Base-by-base conservation (phyloP, 2,888 invertebrate species). In the Pandemis corylana region DNA sequence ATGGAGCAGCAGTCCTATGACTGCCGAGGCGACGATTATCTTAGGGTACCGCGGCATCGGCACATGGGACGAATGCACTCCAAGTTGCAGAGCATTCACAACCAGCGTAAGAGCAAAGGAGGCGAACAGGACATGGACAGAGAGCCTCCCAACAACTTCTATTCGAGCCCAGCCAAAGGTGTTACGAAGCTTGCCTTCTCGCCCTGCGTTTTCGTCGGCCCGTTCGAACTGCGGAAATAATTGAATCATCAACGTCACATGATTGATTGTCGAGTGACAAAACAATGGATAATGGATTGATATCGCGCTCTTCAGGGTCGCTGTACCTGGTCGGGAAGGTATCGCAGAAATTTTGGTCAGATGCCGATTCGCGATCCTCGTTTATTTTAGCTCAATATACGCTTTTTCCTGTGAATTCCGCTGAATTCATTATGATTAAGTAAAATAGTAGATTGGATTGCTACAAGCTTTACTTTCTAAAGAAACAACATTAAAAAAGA, bases 91-190 rank as follows among this genome's bases (percentile, higher is more conserved):
- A 0, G 97, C 97, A 90, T 98, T 98, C 6, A 98, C 96, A 6
- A 97, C 89, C 64, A 98, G 91, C 0, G 98, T 97, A 85, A 98
- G 97, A 63, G 97, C 97, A 76, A 98, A 95, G 0, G 98, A 98
- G 0, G 97, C 96, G 77, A 98, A 95, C 80, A 98, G 97, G 59
- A 97, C 97, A 87, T 97, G 97, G 68, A 97, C 97, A 4, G 97
- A 96, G 62, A 98, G 91, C 93, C 97, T 96, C 61, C 97, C 97
- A 7, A 98, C 95, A n/a, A 98, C 97, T 83, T 98, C 98, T 69
- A 98, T 97, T 78, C 98, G 96, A 4, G 98, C 97, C 98, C 98
- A 98, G 9, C 98, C 98, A 83, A 98, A 98, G 0, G 98, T 98
- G 88, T 98, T 98, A 77, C 97, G 96, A 75, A 98, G 94, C 75